These are phyloP conservation scores for Triplophysa dalaica DNA, from an alignment of 2,113 vertebrate species.

Conservation along the genomic window DNA sequence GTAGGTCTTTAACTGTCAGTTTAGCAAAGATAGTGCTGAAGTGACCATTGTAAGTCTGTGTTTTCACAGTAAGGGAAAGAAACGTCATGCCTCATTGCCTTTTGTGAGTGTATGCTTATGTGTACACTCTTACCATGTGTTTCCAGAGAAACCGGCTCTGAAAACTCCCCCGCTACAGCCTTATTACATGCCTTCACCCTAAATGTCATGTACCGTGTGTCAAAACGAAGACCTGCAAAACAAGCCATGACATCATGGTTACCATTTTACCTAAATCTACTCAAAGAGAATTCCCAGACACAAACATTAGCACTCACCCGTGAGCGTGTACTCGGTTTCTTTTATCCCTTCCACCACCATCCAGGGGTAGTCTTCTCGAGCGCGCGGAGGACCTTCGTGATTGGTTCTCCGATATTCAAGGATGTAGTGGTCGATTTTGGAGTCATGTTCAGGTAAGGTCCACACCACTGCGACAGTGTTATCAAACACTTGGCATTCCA, in stretches of 20 bases:
- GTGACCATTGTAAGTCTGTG: constrained; percentile 5
- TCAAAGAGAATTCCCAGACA: background rate
- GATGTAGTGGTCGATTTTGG: constrained; percentile 92
- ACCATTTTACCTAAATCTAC: background rate
- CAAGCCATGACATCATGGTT: background rate
- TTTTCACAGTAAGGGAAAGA: background rate
- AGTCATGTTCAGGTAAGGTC: constrained; percentile 83
- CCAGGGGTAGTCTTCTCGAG: constrained; percentile 94
- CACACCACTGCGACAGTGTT: constrained; percentile 87
- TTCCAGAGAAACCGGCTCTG: constrained; percentile 87
- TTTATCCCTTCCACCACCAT: constrained; percentile 93
- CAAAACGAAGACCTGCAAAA: constrained; percentile 81
- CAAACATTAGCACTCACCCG: constrained; percentile 63
- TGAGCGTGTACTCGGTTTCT: constrained; percentile 81
- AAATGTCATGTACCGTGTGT: constrained; percentile 92
- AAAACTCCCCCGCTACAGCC: constrained; percentile 93
- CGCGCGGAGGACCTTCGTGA: constrained; percentile 87
- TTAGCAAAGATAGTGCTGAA: background rate
- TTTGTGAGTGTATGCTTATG: constrained; percentile 25
- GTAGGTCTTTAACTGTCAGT: background rate
- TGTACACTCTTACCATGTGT: constrained; percentile 78
- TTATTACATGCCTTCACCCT: constrained; percentile 93
- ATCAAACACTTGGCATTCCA: constrained; percentile 89
- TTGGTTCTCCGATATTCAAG: constrained; percentile 89
- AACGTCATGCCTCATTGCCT: constrained; percentile 30